Conservation (phyloP, 2,113 vertebrate species). For the Lonchura striata region DNA sequence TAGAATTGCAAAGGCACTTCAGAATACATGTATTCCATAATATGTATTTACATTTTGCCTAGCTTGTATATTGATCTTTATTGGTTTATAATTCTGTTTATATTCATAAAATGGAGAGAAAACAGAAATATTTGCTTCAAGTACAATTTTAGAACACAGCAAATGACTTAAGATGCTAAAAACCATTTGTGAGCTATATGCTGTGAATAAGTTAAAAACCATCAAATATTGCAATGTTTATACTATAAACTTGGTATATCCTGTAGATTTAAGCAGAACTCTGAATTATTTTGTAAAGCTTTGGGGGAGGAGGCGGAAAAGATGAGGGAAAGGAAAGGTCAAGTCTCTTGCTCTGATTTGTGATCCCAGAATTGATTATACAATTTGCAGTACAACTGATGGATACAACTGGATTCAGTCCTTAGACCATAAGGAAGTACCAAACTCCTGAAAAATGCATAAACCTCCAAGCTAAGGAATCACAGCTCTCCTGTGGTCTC, state of each 20-base stretch:
- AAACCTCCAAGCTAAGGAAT: background rate
- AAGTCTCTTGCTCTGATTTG: background rate
- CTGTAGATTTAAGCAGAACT: background rate
- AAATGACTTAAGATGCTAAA: background rate
- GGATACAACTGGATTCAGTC: background rate
- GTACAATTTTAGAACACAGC: background rate
- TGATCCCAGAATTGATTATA: background rate
- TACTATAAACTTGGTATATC: background rate
- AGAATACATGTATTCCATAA: background rate
- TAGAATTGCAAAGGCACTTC: background rate
- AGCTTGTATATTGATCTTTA: background rate
- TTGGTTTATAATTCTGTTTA: background rate
- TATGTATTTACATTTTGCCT: background rate
- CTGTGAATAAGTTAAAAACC: background rate
- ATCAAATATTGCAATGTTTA: background rate
- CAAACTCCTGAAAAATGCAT: background rate
- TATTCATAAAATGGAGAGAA: background rate
- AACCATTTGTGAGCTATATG: background rate
- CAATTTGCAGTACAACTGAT: background rate
- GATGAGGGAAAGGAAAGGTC: background rate
- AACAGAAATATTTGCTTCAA: background rate
- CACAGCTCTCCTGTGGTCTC: background rate
- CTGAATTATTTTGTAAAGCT: background rate
- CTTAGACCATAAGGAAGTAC: background rate
- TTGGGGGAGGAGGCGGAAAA: background rate